Conservation (phyloP, 1,140 invertebrate genomes). For the Drosophila truncata region DNA sequence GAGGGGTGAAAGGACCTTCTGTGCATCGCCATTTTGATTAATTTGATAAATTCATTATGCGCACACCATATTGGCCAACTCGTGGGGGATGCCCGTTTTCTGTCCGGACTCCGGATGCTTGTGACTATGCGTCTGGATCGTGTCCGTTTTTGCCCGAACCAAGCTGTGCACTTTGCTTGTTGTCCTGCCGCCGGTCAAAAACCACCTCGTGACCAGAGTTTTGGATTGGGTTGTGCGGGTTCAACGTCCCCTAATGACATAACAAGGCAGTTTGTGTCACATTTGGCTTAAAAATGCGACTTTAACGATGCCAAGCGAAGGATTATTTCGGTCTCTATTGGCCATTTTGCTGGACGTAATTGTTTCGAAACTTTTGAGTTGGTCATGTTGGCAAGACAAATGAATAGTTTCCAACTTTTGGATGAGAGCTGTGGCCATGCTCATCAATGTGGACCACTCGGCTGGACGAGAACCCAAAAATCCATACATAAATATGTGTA, state of each 20-base stretch:
- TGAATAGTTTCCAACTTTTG: constrained; percentile 58
- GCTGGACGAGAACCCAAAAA: constrained; percentile 2
- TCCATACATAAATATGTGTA: neutral
- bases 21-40: constrained; percentile 76
- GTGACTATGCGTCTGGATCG: constrained; percentile 5
- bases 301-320: constrained; percentile 66
- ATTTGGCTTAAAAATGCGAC: constrained; percentile 78
- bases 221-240: constrained; percentile 44
- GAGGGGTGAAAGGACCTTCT: constrained; percentile 17
- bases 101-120: constrained; percentile 18
- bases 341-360: constrained; percentile 66
- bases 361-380: constrained; percentile 66
- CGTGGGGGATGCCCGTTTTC: constrained; percentile 7
- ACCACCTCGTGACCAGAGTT: constrained; percentile 5
- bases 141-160: constrained; percentile 31
- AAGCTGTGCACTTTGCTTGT: constrained; percentile 56
- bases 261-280: constrained; percentile 76
- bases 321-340: constrained; percentile 23
- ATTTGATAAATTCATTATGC: constrained; percentile 84
- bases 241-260: constrained; percentile 73
- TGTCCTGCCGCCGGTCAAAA: constrained; percentile 28
- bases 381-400: constrained; percentile 66
- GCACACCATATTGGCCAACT: constrained; percentile 74
- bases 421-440: constrained; percentile 3
- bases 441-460: constrained; percentile 14